Evolutionary conservation across 2,888 invertebrate genomes (phyloP).

Genomic region (Gymnosoma rotundatum): DNA sequence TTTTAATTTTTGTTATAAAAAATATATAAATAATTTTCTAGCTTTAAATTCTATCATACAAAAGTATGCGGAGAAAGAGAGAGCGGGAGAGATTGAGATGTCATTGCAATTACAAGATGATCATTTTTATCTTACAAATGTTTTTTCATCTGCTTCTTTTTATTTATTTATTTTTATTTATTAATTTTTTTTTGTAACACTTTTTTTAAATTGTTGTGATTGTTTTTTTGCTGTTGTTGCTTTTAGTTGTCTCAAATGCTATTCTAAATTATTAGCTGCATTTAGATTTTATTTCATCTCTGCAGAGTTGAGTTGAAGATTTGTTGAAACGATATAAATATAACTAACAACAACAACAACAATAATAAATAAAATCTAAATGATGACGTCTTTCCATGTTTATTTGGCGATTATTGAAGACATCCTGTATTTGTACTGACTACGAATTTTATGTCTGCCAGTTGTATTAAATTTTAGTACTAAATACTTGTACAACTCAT

Average conservation of each 20-base stretch:
- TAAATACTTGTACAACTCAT: slow-evolving; percentile 65
- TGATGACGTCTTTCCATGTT: slow-evolving; percentile 68
- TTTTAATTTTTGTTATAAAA: slow-evolving; percentile 17
- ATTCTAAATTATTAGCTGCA: slow-evolving; percentile 69
- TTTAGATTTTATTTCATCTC: slow-evolving; percentile 68
- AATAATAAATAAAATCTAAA: slow-evolving; percentile 35
- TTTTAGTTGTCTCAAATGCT: slow-evolving; percentile 50
- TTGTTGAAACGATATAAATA: slow-evolving; percentile 44
- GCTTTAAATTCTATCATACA: slow-evolving; percentile 52
- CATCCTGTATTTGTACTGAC: slow-evolving; percentile 68
- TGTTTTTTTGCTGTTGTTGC: neutral
- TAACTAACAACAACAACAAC: slow-evolving; percentile 18
- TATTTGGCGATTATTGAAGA: slow-evolving; percentile 73
- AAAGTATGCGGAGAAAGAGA: slow-evolving; percentile 26
- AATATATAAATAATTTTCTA: slow-evolving; percentile 40
- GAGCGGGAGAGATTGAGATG: slow-evolving; percentile 26
- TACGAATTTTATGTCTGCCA: slow-evolving; percentile 16
- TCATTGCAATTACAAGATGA: slow-evolving; percentile 70
- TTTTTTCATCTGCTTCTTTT: slow-evolving; percentile 11
- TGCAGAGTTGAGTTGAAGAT: slow-evolving; percentile 65
- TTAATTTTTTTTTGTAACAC: slow-evolving; percentile 23
- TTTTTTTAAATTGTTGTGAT: slow-evolving; percentile 2
- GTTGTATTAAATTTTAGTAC: slow-evolving; percentile 48
- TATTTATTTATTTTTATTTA: too few species aligned
- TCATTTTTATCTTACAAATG: slow-evolving; percentile 43